Evolutionary conservation across 1,140 invertebrate species (phyloP).

Genomic region (Drosophila bifasciata): DNA sequence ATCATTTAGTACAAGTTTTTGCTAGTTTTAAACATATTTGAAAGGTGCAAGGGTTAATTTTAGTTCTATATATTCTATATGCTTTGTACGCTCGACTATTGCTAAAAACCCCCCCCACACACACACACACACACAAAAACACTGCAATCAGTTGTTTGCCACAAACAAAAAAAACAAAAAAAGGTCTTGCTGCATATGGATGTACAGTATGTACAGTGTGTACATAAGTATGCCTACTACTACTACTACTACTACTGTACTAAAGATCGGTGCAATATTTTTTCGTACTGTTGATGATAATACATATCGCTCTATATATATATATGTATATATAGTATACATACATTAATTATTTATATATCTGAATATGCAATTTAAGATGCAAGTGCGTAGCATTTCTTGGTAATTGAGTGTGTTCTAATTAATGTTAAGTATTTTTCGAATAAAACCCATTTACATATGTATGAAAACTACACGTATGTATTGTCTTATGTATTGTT

Average conservation of each 20-base stretch:
- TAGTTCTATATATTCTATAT: conserved; percentile 36
- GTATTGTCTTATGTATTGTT: conserved; percentile 75
- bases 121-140: conserved; percentile 28
- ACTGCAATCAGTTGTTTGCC: conserved; percentile 65
- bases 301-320: conserved; percentile 13
- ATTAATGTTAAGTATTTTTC: conserved; percentile 81
- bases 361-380: conserved; percentile 41
- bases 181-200: conserved; percentile 53
- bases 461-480: conserved; percentile 73
- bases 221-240: conserved; percentile 37
- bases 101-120: conserved; percentile 37
- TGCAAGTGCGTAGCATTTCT: conserved; percentile 71
- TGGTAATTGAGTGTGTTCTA: conserved; percentile 75
- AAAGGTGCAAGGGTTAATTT: conserved; percentile 56
- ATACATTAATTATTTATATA: neutral
- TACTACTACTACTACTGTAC: conserved; percentile 47
- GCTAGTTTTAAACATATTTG: conserved; percentile 65
- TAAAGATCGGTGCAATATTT: conserved; percentile 69
- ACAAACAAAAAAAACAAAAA: conserved; percentile 19
- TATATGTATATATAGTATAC: conserved; percentile 28
- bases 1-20: conserved; percentile 61
- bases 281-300: conserved; percentile 61
- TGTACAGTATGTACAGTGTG: conserved; percentile 10
- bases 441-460: conserved; percentile 66
- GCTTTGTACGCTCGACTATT: conserved; percentile 47